Evolutionary conservation across 2,113 vertebrate species (phyloP).

Genomic region (Piaya cayana): DNA sequence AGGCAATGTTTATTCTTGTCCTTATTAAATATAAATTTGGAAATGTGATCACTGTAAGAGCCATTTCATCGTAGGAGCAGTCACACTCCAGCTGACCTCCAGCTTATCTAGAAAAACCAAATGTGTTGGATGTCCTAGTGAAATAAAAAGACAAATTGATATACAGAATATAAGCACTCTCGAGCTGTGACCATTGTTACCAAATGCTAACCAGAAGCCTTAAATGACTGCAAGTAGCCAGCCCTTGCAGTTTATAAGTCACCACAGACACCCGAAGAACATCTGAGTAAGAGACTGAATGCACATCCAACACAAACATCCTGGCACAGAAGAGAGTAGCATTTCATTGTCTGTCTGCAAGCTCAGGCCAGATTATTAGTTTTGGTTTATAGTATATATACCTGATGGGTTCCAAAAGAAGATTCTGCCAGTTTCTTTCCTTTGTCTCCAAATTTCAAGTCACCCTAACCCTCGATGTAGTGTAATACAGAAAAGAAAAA

Average conservation of each 20-base stretch:
- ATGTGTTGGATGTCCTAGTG: not conserved
- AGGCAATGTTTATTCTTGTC: not conserved
- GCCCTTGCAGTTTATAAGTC: not conserved
- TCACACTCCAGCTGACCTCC: not conserved
- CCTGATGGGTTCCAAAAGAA: not conserved
- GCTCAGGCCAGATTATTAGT: not conserved
- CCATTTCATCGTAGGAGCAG: not conserved
- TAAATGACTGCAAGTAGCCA: not conserved
- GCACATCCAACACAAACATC: not conserved
- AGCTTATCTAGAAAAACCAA: not conserved
- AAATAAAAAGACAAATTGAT: not conserved
- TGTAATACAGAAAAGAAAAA: not conserved
- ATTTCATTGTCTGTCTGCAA: not conserved
- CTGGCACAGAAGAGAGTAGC: not conserved
- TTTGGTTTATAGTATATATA: not conserved
- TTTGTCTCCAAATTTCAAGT: not conserved
- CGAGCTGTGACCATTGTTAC: not conserved
- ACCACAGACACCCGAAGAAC: not conserved
- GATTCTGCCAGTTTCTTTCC: not conserved
- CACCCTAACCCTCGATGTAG: not conserved
- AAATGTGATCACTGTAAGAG: not conserved
- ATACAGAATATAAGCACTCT: not conserved
- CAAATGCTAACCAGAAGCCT: not conserved
- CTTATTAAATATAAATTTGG: not conserved
- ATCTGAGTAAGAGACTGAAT: not conserved